Base-by-base conservation (phyloP, 2,888 invertebrate species). In the Isoperla grammatica region DNA sequence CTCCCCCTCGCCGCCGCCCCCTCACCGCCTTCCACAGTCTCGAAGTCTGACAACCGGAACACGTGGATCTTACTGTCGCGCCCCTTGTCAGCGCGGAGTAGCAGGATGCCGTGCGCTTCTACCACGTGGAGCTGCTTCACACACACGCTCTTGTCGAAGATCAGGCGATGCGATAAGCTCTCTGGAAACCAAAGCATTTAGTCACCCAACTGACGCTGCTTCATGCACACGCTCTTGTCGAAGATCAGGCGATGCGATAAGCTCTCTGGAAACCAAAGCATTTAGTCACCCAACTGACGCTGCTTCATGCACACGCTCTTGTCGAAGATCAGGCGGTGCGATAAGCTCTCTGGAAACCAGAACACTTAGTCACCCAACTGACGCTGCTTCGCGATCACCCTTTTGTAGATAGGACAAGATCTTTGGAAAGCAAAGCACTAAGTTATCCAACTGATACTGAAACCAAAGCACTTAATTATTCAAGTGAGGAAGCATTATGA, bases 21-120 rank as follows among this genome's bases (percentile, higher is more conserved):
- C 29, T 57, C 12, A 6, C 58, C 54, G 63, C 74, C 80, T 2
- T 81, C 78, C 62, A 84, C 85, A 0, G 79, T 78, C 69, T 88
- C 87, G 61, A 93, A 84, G 71, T 90, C 89, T 0, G 83, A 81
- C 61, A 93, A 71, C n/a, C 91, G 83, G 69, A 92, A 86, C 1
- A 92, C 90, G 74, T 89, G 86, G 15, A 93, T 75, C 67, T 87
- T 83, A 67, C 76, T 76, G 63, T 78, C 78, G 66, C 87, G 81
- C 1, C 81, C 78, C 75, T 76, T 78, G 49, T 84, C 84, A 3
- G 86, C 86, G 66, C 87, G 71, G 69, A 84, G 73, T 68, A 88
- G 73, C 12, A 88, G 71, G 61, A 88, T 82, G 1, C 87, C 87
- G 70, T 88, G 87, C 23, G 86, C 84, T 71, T 88, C 88, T 2